Conservation (phyloP, 2,888 invertebrate species). For the Sialis fuliginosa region DNA sequence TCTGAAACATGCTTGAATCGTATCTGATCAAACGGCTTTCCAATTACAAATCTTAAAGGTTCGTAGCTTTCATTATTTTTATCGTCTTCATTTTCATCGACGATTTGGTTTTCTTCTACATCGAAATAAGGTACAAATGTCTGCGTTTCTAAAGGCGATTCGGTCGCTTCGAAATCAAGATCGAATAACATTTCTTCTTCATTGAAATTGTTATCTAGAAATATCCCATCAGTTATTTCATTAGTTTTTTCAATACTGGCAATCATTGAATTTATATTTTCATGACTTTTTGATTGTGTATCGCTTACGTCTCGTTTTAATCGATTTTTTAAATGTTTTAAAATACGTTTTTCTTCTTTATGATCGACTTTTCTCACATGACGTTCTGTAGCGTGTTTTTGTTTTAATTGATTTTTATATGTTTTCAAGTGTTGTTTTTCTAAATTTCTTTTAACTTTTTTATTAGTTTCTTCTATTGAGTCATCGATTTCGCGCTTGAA, state of each 20-base stretch:
- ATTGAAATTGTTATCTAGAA: too few relatives aligned
- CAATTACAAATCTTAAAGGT: slow-evolving; percentile 4
- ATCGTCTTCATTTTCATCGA: not conserved
- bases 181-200: too few relatives aligned
- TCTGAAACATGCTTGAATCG: slow-evolving; percentile 7
- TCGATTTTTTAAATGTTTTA: not conserved
- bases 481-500: not conserved
- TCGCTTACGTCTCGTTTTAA: not conserved
- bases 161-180: too few relatives aligned
- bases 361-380: not conserved
- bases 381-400: not conserved
- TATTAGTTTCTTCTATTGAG: not conserved
- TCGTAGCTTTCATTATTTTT: not conserved
- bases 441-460: not conserved
- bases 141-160: too few relatives aligned
- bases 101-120: not conserved
- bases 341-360: not conserved
- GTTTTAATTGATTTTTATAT: not conserved
- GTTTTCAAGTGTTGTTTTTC: not conserved
- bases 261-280: not conserved
- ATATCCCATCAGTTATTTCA: too few relatives aligned
- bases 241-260: not conserved
- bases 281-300: not conserved
- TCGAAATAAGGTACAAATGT: not conserved
- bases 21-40: slow-evolving; percentile 5